Base-by-base conservation (phyloP, 2,888 invertebrate species). In the Plebejus melissa region DNA sequence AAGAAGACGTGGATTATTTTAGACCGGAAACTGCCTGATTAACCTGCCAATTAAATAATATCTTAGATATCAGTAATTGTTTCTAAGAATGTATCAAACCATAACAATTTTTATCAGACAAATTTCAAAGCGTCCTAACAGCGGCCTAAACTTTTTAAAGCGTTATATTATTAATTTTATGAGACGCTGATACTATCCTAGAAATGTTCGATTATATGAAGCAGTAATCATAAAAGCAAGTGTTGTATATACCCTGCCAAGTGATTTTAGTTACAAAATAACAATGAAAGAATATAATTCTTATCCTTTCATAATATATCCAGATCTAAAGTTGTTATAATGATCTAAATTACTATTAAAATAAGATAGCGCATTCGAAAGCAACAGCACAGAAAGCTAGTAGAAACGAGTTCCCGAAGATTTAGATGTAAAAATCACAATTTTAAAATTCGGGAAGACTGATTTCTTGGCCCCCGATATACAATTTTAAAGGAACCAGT, bases 401-500 rank as follows among this genome's bases (percentile, higher is more conserved):
- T 69, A 74, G 69, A 65, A 65, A 75, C 69, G 60, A 58, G 58
- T 75, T 70, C 75, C 78, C 77, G 79, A 76, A 65, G 77, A 77
- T 76, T 74, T 69, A 74, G 76, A 79, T 75, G 74, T 77, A 77
- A 75, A 78, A 78, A 79, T 79, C 79, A 79, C 77, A 80, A 76
- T 57, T 60, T 22, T 76, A 78, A 81, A 82, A 83, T 82, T 84
- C 80, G 85, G 87, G 87, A 87, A 88, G 87, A 89, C 89, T 85
- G 84, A 80, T 80, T 78, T 78, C 83, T 88, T 89, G 88, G 88
- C 87, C 85, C 88, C 85, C 87, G 86, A 85, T 86, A 88, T 83
- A 75, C 58, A 75, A 65, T 60, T n/a, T 65, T 54, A 22, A 71
- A 50, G 60, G 54, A 74, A 74, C 46, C 58, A 74, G 69, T 76